Evolutionary conservation across 2,797 vertebrate species (phyloP).

Genomic region (Eidolon dupreanum): DNA sequence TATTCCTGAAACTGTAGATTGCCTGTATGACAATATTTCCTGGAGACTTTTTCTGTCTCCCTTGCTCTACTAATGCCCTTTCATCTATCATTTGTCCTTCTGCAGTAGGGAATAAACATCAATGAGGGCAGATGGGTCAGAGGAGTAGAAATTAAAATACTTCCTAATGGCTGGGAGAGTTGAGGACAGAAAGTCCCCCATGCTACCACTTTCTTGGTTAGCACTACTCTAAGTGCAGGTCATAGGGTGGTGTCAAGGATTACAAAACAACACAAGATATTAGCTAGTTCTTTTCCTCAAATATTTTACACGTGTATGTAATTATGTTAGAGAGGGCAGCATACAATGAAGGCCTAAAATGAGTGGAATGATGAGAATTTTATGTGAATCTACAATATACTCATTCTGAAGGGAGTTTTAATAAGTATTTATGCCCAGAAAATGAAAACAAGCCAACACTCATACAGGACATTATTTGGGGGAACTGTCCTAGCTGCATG

Average conservation of each 20-base stretch:
- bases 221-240: not conserved
- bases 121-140: not conserved
- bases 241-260: not conserved
- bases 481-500: not conserved
- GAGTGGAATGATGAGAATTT: not conserved
- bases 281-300: not conserved
- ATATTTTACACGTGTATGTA: not conserved
- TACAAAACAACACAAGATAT: not conserved
- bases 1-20: not conserved
- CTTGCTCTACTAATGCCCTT: not conserved
- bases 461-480: not conserved
- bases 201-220: not conserved
- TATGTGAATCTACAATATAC: not conserved
- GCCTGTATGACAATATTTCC: not conserved
- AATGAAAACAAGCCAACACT: not conserved
- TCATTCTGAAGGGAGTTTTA: not conserved
- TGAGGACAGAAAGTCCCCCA: not conserved
- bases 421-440: not conserved
- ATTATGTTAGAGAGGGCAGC: not conserved
- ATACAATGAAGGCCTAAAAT: not conserved
- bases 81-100: not conserved
- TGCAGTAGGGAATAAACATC: not conserved
- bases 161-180: not conserved
- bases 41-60: not conserved
- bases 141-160: not conserved